Conservation (phyloP, 2,113 vertebrate species). For the Plecotus auritus region DNA sequence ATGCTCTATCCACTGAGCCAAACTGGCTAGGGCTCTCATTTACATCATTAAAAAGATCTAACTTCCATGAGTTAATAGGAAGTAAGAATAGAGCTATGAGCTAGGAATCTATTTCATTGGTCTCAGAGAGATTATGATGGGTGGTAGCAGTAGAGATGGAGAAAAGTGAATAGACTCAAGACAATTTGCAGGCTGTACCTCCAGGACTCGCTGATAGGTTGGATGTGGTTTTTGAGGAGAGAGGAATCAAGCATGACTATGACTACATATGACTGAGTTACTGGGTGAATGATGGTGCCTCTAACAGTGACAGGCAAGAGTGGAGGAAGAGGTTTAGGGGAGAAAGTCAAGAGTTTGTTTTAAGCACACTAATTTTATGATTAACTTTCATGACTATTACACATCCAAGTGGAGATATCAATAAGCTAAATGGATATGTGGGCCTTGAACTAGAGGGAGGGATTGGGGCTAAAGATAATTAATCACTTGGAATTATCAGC, state of each 20-base stretch:
- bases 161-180: neutral
- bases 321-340: neutral
- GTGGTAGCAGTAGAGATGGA: neutral
- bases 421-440: neutral
- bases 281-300: neutral
- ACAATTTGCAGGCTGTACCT: neutral
- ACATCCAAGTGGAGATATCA: neutral
- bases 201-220: too few relatives aligned
- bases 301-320: neutral
- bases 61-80: neutral
- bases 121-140: neutral
- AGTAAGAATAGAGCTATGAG: neutral
- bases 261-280: neutral
- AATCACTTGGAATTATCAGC: neutral
- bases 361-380: neutral
- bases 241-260: neutral
- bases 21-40: neutral
- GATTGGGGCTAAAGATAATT: neutral
- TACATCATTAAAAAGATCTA: neutral
- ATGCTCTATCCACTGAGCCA: too few relatives aligned
- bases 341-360: neutral
- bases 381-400: neutral
- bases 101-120: neutral
- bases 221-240: neutral
- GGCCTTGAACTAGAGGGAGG: neutral